Evolutionary conservation across 2,888 invertebrate species (phyloP).

Genomic region (Dasypolia templi): DNA sequence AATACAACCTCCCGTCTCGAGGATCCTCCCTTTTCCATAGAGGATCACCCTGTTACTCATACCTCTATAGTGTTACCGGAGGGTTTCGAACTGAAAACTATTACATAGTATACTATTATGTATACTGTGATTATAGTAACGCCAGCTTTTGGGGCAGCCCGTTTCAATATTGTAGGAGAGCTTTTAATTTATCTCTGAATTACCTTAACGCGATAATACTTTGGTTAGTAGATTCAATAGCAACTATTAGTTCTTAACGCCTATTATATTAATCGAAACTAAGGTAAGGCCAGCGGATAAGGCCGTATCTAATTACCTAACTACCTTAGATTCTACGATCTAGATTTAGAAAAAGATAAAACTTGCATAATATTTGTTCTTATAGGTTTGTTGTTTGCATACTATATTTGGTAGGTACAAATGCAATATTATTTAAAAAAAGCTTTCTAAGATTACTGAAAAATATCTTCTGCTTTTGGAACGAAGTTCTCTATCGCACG

Average conservation of each 20-base stretch:
- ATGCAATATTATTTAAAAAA: background rate
- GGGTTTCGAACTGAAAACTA: background rate
- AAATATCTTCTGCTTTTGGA: too few species aligned
- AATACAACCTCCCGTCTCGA: too few species aligned
- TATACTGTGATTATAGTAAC: too few species aligned
- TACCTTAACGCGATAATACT: background rate
- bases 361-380: constrained; percentile 7
- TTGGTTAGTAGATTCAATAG: constrained; percentile 6
- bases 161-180: background rate
- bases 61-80: too few species aligned
- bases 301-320: constrained; percentile 53
- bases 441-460: background rate
- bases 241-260: constrained; percentile 12
- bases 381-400: constrained; percentile 1
- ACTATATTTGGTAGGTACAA: background rate
- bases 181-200: background rate
- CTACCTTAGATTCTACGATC: constrained; percentile 25
- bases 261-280: constrained; percentile 41
- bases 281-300: constrained; percentile 49
- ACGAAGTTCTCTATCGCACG: too few species aligned
- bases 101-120: background rate
- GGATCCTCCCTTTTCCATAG: too few species aligned
- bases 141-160: background rate
- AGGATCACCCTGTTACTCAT: too few species aligned
- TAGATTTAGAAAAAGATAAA: constrained; percentile 38